phyloP scores from a whole-genome alignment of 2,888 invertebrate species.

The Galeruca laticollis region DNA sequence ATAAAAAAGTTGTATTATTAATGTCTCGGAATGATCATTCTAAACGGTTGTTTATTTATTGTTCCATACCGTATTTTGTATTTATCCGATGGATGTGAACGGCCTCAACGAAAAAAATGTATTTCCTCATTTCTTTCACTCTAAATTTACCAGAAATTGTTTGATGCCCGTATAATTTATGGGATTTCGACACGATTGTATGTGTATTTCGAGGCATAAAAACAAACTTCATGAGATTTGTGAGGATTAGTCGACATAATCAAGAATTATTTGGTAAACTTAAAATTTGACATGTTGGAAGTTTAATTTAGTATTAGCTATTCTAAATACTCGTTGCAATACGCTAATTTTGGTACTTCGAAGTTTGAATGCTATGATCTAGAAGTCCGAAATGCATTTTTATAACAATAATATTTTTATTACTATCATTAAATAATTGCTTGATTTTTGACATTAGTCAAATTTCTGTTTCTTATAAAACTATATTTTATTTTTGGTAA shows the following conservation, averaged over 20 bases:
- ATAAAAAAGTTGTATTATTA: too few species aligned
- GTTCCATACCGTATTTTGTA: not conserved
- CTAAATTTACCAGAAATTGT: slow-evolving; percentile 19
- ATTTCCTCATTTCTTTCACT: slow-evolving; percentile 19
- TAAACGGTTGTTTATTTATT: not conserved
- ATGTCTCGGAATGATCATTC: not conserved
- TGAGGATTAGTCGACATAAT: slow-evolving; percentile 11
- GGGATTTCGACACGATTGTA: slow-evolving; percentile 2
- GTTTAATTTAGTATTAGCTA: not conserved
- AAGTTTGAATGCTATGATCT: not conserved
- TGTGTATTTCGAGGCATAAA: slow-evolving; percentile 1
- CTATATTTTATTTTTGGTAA: too few species aligned
- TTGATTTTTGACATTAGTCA: too few species aligned
- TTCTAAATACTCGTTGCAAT: not conserved
- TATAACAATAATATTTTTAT: too few species aligned
- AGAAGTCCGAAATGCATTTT: too few species aligned
- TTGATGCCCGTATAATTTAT: slow-evolving; percentile 11
- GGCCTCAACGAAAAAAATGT: slow-evolving; percentile 4
- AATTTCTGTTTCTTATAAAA: too few species aligned
- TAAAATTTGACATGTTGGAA: not conserved
- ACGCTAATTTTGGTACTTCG: not conserved
- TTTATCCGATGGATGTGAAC: slow-evolving; percentile 7
- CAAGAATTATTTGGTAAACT: slow-evolving; percentile 6
- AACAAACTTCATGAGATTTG: slow-evolving; percentile 14
- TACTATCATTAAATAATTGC: too few species aligned